Percentiles rank a stretch among this genome's conserved stretches.
phyloP scores from a whole-genome alignment of 1,140 invertebrate species.

The Megathymus violae region DNA sequence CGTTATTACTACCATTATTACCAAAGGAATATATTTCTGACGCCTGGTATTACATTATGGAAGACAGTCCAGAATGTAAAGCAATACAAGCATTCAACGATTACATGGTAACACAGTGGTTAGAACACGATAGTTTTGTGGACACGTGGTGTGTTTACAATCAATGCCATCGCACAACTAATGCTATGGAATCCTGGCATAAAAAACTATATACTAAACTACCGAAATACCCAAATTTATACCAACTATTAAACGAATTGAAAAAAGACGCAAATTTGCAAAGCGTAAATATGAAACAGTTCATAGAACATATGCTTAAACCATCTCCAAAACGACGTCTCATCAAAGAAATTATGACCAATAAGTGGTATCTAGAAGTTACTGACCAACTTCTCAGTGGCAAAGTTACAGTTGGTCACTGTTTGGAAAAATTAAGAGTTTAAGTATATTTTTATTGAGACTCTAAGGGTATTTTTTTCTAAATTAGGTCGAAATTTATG shows the following conservation, averaged over 20 bases:
- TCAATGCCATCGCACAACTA: slow-evolving; percentile 2
- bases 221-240: slow-evolving; percentile 2
- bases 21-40: slow-evolving; percentile 19
- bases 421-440: slow-evolving; percentile 1
- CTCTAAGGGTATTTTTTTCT: background rate
- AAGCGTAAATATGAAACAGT: background rate
- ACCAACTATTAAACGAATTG: background rate
- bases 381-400: slow-evolving; percentile 3
- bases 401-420: slow-evolving; percentile 4
- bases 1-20: slow-evolving; percentile 9
- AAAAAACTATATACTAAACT: slow-evolving; percentile 7
- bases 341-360: slow-evolving; percentile 3
- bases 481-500: background rate
- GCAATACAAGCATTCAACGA: slow-evolving; percentile 19
- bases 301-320: background rate
- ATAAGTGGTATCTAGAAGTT: slow-evolving; percentile 2
- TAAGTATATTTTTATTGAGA: slow-evolving; percentile 2
- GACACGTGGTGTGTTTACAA: slow-evolving; percentile 2
- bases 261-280: background rate
- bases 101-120: slow-evolving; percentile 24
- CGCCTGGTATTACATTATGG: slow-evolving; percentile 22
- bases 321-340: background rate
- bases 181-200: background rate
- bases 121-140: slow-evolving; percentile 20
- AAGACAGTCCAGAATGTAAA: slow-evolving; percentile 7